phyloP scores from a whole-genome alignment of 2,113 vertebrate species.

The Pollimyrus isidori region DNA sequence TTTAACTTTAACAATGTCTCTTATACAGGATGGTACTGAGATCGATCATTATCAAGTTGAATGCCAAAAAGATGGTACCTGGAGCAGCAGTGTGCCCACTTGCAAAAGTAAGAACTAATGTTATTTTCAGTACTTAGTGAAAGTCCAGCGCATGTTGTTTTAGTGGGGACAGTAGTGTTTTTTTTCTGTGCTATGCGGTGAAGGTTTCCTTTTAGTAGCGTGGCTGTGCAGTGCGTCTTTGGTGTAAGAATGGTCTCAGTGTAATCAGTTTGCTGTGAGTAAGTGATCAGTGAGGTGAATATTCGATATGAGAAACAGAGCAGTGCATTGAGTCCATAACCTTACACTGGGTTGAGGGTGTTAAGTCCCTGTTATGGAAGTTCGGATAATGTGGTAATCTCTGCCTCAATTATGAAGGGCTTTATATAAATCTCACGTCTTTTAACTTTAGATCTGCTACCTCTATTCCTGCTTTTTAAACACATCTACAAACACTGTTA shows the following conservation, averaged over 20 bases:
- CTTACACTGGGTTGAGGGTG: not conserved
- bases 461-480: constrained; percentile 31
- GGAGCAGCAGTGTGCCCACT: constrained; percentile 72
- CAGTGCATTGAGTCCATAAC: not conserved
- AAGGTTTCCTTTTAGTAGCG: not conserved
- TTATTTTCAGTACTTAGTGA: not conserved
- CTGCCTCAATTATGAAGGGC: not conserved
- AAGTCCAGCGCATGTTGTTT: not conserved
- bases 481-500: constrained; percentile 27
- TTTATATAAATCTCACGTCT: not conserved
- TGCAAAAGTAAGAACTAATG: constrained; percentile 76
- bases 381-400: not conserved
- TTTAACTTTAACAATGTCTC: constrained; percentile 19
- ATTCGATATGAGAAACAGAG: not conserved
- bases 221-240: not conserved
- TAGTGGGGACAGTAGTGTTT: not conserved
- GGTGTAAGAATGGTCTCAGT: not conserved
- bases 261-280: not conserved
- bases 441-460: constrained; percentile 1
- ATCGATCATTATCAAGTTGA: constrained; percentile 74
- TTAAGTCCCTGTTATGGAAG: not conserved
- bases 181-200: not conserved
- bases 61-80: constrained; percentile 73
- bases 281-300: not conserved
- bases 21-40: constrained; percentile 61